Evolutionary conservation across 2,888 invertebrate genomes (phyloP).

Genomic region (Hypercompe scribonia): DNA sequence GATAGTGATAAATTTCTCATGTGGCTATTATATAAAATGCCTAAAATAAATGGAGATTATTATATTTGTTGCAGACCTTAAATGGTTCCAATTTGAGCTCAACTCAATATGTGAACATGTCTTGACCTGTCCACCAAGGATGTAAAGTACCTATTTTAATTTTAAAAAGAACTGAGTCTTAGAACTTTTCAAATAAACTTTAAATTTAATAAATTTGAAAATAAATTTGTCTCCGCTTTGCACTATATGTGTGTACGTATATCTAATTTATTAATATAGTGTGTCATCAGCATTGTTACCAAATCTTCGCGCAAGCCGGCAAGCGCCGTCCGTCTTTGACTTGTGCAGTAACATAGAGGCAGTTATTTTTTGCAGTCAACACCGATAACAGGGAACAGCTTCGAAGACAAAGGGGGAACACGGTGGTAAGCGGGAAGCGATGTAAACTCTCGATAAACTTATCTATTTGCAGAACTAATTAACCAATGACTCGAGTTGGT

Average conservation of each 20-base stretch:
- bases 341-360: conserved; percentile 11
- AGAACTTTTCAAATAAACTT: no score
- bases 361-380: conserved; percentile 15
- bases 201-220: no score
- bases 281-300: background rate
- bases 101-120: no score
- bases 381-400: conserved; percentile 16
- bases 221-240: no score
- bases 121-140: no score
- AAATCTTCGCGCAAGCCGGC: background rate
- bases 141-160: no score
- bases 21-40: background rate
- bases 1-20: background rate
- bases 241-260: no score
- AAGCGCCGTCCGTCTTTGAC: conserved; percentile 2
- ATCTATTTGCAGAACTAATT: conserved; percentile 19
- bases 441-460: conserved; percentile 10
- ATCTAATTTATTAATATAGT: no score
- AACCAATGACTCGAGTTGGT: conserved; percentile 5
- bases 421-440: background rate
- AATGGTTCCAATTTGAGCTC: background rate
- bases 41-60: background rate
- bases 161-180: no score
- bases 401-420: background rate
- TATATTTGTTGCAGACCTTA: no score